Percentiles rank a stretch among this genome's conserved stretches.
These are phyloP conservation scores for Scolanthus callimorphus DNA, from an alignment of 92 coral and sea anemone species.

Conservation along the genomic window DNA sequence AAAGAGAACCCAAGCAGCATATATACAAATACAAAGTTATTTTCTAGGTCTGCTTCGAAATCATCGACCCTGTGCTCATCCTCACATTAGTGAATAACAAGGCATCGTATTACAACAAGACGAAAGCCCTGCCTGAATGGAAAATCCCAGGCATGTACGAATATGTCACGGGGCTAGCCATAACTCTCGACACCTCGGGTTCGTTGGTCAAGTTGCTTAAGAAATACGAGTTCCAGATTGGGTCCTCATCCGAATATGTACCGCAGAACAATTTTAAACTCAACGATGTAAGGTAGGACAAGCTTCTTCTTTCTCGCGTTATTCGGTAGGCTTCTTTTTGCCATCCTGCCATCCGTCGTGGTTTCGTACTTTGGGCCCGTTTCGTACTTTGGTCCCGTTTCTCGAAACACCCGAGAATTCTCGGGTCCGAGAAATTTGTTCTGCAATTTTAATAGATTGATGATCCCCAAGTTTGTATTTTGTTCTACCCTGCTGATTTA, in stretches of 20 bases:
- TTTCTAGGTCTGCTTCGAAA: slow-evolving; percentile 79
- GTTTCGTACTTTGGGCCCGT: too few relatives aligned
- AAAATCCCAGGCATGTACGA: slow-evolving; percentile 66
- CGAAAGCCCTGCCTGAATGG: slow-evolving; percentile 68
- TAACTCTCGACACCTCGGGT: slow-evolving; percentile 62
- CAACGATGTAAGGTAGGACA: slow-evolving; percentile 66
- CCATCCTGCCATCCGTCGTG: too few relatives aligned
- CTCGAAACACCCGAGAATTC: too few relatives aligned
- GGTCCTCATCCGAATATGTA: slow-evolving; percentile 64
- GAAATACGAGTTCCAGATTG: slow-evolving; percentile 82
- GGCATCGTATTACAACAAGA: slow-evolving; percentile 64
- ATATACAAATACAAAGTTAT: too few relatives aligned
- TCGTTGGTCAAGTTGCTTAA: slow-evolving; percentile 21
- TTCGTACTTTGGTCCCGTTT: too few relatives aligned
- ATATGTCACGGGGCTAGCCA: slow-evolving; percentile 70
- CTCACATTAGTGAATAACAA: slow-evolving; percentile 63
- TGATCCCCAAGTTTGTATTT: too few relatives aligned
- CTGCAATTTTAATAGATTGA: too few relatives aligned
- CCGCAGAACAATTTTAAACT: slow-evolving; percentile 58
- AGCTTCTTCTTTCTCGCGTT: too few relatives aligned
- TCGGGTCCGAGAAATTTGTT: too few relatives aligned
- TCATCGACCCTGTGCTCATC: slow-evolving; percentile 73
- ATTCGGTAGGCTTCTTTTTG: too few relatives aligned
- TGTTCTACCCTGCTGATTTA: too few relatives aligned
- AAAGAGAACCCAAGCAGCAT: too few relatives aligned